phyloP scores from a whole-genome alignment of 2,888 invertebrate genomes.

The Idaea biselata region DNA sequence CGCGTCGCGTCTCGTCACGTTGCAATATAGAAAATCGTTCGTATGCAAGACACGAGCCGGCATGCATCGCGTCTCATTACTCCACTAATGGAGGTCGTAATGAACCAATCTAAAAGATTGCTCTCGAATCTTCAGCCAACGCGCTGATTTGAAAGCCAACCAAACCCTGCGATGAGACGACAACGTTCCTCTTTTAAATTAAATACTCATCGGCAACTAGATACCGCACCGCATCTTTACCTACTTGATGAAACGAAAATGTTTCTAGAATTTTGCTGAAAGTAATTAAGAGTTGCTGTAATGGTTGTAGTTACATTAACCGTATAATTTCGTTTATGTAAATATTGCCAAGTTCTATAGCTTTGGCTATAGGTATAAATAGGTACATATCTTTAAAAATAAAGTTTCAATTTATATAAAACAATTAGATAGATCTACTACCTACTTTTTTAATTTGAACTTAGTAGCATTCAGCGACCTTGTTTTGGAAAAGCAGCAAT shows the following conservation, averaged over 20 bases:
- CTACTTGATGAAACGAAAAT: constrained; percentile 25
- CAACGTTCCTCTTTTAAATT: constrained; percentile 57
- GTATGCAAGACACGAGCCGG: constrained; percentile 48
- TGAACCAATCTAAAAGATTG: constrained; percentile 80
- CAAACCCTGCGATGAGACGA: constrained; percentile 36
- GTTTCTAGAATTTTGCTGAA: constrained; percentile 24
- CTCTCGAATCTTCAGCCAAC: constrained; percentile 74
- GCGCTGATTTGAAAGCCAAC: constrained; percentile 71
- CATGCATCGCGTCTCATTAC: constrained; percentile 79
- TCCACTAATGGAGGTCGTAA: constrained; percentile 76
- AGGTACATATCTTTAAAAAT: not conserved
- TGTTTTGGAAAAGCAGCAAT: constrained; percentile 16
- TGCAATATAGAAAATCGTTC: constrained; percentile 17
- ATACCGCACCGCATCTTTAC: constrained; percentile 23
- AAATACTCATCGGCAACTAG: constrained; percentile 44
- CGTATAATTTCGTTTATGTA: not conserved
- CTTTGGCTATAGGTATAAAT: not conserved
- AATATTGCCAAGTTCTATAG: not conserved
- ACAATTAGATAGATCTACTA: not conserved
- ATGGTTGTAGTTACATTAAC: constrained; percentile 7
- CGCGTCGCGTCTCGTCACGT: not conserved
- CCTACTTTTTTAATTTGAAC: not conserved
- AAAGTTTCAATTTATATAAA: too few relatives aligned
- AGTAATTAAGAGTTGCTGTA: constrained; percentile 27
- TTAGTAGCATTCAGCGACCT: not conserved